Conservation (phyloP, 2,888 invertebrate genomes). For the Mechanitis messenoides region DNA sequence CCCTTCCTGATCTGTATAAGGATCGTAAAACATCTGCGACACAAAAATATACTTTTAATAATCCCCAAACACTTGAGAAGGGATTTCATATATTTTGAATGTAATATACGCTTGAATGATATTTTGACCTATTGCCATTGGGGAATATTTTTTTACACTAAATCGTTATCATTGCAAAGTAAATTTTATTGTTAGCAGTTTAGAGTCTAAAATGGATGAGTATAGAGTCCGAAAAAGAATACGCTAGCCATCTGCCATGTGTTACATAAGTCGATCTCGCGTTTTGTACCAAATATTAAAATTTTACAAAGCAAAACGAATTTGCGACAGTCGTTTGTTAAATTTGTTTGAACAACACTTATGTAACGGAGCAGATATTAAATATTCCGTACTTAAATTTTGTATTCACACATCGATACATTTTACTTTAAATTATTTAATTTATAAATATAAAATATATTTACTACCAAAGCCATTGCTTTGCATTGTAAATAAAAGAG, state of each 20-base stretch:
- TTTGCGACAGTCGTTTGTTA: constrained; percentile 13
- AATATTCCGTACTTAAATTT: neutral
- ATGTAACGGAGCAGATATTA: neutral
- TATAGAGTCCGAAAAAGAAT: constrained; percentile 14
- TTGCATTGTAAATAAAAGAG: neutral
- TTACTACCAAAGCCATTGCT: too few relatives aligned
- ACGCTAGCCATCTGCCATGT: constrained; percentile 32
- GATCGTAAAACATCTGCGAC: constrained; percentile 34
- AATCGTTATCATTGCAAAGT: constrained; percentile 19
- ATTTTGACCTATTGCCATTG: constrained; percentile 33
- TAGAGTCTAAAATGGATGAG: constrained; percentile 10
- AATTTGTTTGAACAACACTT: constrained; percentile 10
- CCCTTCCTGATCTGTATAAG: constrained; percentile 19
- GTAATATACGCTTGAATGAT: constrained; percentile 29
- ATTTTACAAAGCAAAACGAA: constrained; percentile 22
- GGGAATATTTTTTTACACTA: constrained; percentile 26
- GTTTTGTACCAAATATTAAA: constrained; percentile 27
- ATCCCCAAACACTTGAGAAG: constrained; percentile 34
- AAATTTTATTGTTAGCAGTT: constrained; percentile 14
- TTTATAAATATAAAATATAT: too few relatives aligned
- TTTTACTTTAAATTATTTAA: too few relatives aligned
- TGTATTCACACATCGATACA: neutral
- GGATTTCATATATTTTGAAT: constrained; percentile 33
- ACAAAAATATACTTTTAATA: constrained; percentile 34
- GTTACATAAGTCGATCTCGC: constrained; percentile 27